Evolutionary conservation across 2,888 invertebrate species (phyloP).

Genomic region (Phortica okadai): DNA sequence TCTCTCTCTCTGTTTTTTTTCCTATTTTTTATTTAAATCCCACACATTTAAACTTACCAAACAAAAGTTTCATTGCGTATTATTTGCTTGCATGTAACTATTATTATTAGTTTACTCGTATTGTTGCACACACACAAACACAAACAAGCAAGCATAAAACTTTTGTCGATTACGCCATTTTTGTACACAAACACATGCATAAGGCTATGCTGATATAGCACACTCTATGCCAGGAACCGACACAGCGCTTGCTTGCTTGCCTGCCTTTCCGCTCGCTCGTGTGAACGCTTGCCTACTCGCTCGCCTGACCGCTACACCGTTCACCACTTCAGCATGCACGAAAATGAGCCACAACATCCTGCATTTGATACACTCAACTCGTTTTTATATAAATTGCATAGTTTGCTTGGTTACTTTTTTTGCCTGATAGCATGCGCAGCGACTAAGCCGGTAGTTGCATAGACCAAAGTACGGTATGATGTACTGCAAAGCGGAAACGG

Average conservation of each 20-base stretch:
- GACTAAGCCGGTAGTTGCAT: conserved; percentile 57
- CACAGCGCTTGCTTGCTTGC: background rate
- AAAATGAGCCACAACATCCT: conserved; percentile 41
- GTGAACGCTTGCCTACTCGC: too few species aligned
- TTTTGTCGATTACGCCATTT: conserved; percentile 19
- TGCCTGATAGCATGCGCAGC: background rate
- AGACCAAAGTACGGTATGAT: conserved; percentile 48
- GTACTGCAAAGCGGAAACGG: conserved; percentile 66
- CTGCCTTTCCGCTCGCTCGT: too few species aligned
- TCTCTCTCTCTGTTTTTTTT: too few species aligned
- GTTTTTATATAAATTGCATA: conserved; percentile 64
- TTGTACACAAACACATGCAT: background rate
- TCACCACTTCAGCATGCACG: background rate
- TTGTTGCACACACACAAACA: background rate
- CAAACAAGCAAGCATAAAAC: conserved; percentile 10
- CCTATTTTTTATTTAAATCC: background rate
- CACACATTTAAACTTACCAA: background rate
- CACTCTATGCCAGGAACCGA: background rate
- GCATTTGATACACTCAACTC: conserved; percentile 60
- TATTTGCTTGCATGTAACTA: conserved; percentile 8
- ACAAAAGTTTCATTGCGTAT: conserved; percentile 1
- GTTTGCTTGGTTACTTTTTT: conserved; percentile 45
- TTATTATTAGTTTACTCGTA: conserved; percentile 12
- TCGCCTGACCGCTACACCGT: background rate
- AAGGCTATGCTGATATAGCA: background rate